Base-by-base conservation (phyloP, 2,888 invertebrate genomes). In the Cheiracanthium punctorium region DNA sequence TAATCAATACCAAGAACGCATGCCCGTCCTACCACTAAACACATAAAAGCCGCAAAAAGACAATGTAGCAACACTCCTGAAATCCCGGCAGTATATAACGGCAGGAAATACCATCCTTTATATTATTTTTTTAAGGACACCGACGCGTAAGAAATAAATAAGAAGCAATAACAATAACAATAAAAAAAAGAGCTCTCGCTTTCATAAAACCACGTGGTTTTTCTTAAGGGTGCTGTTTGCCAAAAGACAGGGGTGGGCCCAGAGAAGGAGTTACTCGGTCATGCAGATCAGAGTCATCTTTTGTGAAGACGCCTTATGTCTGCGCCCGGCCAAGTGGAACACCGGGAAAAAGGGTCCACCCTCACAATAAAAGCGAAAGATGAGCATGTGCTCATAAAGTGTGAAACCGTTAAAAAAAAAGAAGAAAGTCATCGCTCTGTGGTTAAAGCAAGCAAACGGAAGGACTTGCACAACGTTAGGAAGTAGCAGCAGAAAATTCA, bases 371-470 rank as follows among this genome's bases (percentile, higher is more conserved):
- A 58, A 24, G 58, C 58, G 58, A 58, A 58, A 58, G 58, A 58
- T 58, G 58, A 58, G 58, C 58, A 24, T 17, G 58, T 58, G 58
- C 24, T 58, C 58, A 58, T 58, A 58, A 58, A 58, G 58, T 58
- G 58, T 58, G 58, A 58, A 58, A 58, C 58, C 24, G 58, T 58
- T 58, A 24, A 58, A 58, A 58, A 58, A 58, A 24, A 58, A 24
- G 24, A 58, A 58, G 58, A 58, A 24, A 58, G 58, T 58, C 24
- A 17, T 58, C 4, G 58, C 17, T 58, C 58, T 24, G 24, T 58
- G 58, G 58, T 58, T 58, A 24, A n/a, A n/a, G n/a, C n/a, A n/a
- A 24, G 58, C 7, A 58, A 58, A 58, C 24, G 58, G 58, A 58
- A 17, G 58, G 24, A 58, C 24, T 58, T 58, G 24, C 58, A 5